Evolutionary conservation across 2,113 vertebrate genomes (phyloP).

Genomic region (Cariama cristata): DNA sequence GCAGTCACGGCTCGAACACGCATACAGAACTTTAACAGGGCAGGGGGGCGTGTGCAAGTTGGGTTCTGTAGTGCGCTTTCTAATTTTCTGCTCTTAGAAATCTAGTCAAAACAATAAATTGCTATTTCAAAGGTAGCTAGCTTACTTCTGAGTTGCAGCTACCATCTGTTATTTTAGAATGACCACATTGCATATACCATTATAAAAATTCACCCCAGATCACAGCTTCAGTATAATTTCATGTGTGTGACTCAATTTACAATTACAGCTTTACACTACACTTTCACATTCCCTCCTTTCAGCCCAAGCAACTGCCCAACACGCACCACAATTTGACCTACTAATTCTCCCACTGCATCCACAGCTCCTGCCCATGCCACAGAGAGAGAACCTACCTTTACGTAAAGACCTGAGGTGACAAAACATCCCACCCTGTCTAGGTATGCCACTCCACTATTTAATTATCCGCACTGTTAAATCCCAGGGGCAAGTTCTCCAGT

Average conservation of each 20-base stretch:
- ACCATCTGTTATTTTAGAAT: neutral
- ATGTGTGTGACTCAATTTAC: neutral
- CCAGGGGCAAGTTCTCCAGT: neutral
- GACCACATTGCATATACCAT: neutral
- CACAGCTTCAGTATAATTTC: neutral
- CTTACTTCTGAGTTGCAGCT: neutral
- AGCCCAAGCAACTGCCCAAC: neutral
- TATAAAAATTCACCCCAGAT: neutral
- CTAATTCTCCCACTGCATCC: neutral
- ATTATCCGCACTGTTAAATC: neutral
- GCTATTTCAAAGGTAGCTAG: neutral
- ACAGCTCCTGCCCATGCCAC: neutral
- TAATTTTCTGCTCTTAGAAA: neutral
- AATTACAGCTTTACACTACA: neutral
- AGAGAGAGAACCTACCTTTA: neutral
- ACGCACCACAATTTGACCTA: neutral
- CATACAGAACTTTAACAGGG: neutral
- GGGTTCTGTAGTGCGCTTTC: neutral
- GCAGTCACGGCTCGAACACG: neutral
- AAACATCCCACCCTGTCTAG: conserved; percentile 20
- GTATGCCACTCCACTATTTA: neutral
- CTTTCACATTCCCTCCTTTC: conserved; percentile 14
- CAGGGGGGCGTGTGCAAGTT: neutral
- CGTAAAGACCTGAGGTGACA: neutral
- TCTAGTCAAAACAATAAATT: neutral